These are phyloP conservation scores for Orchestes rusci DNA, from an alignment of 2,888 invertebrate species.

Conservation along the genomic window DNA sequence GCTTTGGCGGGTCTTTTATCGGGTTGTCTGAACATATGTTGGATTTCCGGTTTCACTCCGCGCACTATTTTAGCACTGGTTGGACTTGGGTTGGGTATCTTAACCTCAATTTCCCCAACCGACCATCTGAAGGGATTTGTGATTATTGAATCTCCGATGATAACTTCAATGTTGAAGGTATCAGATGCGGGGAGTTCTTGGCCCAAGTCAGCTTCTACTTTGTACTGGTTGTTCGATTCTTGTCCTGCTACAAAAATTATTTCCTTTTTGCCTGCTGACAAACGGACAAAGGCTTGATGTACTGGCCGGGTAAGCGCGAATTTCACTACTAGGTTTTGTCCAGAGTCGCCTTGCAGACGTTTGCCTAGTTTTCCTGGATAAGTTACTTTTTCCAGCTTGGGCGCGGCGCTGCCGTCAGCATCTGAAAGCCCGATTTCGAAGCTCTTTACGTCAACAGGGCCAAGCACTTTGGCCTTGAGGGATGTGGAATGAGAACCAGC, in stretches of 20 bases:
- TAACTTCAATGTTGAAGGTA: constrained; percentile 70
- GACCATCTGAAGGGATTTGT: constrained; percentile 86
- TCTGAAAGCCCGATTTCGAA: constrained; percentile 86
- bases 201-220: constrained; percentile 78
- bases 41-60: constrained; percentile 53
- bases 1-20: constrained; percentile 84
- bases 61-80: constrained; percentile 34
- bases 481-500: constrained; percentile 54
- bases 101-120: constrained; percentile 61
- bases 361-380: constrained; percentile 61
- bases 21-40: constrained; percentile 84
- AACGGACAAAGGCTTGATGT: constrained; percentile 82
- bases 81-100: constrained; percentile 11
- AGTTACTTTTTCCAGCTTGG: constrained; percentile 65
- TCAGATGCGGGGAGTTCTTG: constrained; percentile 76
- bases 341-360: constrained; percentile 75
- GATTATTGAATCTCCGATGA: constrained; percentile 86
- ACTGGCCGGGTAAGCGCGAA: constrained; percentile 61
- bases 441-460: constrained; percentile 66
- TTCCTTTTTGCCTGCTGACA: constrained; percentile 67
- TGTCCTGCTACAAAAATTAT: constrained; percentile 91
- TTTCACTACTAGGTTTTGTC: constrained; percentile 76
- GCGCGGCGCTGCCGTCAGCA: constrained; percentile 79
- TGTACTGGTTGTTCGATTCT: constrained; percentile 70
- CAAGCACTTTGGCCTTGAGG: constrained; percentile 59